Evolutionary conservation across 2,888 invertebrate genomes (phyloP), one percentile per base, ranked within the genome.

Genomic region (Embidobia sp.): DNA sequence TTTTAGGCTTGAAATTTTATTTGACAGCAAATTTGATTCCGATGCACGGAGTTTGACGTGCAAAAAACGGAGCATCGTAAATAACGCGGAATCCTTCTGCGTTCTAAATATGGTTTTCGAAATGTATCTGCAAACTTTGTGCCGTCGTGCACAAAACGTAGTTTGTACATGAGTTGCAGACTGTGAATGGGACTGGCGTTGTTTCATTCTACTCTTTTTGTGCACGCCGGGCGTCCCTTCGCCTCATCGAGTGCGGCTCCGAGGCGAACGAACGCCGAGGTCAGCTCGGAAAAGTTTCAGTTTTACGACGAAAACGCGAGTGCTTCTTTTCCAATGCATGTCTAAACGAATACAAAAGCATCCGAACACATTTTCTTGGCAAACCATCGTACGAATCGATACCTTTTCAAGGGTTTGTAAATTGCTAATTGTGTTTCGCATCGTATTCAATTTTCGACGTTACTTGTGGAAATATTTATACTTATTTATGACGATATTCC

Each of bases 111-210:
- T 67, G 49, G 29, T 49, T 49, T 40, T 57, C 42, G 46, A 57
- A 59, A 53, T 46, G 10, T 61, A 53, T 61, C 61, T 51, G 61
- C 40, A 53, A 70, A 70, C 44, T 70, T 61, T 22, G 22, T 15
- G 15, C 18, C 42, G 27, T 49, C 59, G 19, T 49, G 53, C 31
- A 59, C 53, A 61, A 70, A 70, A 53, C 31, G 53, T 46, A 51
- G 42, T 37, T 61, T 33, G 53, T 70, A 27, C 31, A 70, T 27
- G 53, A 61, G 61, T 63, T 44, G 61, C 40, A 72, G 37, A 55
- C 44, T 55, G 40, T 72, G 72, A 72, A 72, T 72, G 72, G 48
- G 48, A 63, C 72, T 63, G 53, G 72, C 55, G 48, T 63, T 37
- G 44, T 72, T 61, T 63, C 53, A 63, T 53, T 61, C 46, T 46